Conservation (phyloP, 2,113 vertebrate species). For the Urocynchramus pylzowi region DNA sequence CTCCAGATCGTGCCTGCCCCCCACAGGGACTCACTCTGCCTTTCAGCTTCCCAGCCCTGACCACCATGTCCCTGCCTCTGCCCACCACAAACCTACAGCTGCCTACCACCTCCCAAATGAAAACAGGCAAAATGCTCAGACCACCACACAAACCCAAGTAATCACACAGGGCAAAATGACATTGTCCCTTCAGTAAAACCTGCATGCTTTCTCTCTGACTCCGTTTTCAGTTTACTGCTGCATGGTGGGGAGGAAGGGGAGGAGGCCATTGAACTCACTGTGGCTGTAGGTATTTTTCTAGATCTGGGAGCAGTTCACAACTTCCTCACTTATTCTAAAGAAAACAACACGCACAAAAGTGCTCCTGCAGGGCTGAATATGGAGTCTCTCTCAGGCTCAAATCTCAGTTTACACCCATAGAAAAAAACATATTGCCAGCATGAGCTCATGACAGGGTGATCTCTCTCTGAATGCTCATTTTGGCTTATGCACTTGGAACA, state of each 20-base stretch:
- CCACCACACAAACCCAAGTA: not conserved
- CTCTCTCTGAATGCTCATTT: conserved; percentile 28
- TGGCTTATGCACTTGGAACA: conserved; percentile 3
- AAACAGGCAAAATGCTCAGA: not conserved
- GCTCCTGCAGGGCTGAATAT: not conserved
- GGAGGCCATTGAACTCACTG: accelerated
- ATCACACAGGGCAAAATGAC: not conserved
- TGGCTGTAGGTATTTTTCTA: not conserved
- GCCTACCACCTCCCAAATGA: not conserved
- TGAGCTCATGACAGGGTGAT: conserved; percentile 45
- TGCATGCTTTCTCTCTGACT: not conserved
- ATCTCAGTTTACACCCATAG: conserved; percentile 12
- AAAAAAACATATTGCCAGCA: not conserved
- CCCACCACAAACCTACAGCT: not conserved
- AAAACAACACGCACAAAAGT: not conserved
- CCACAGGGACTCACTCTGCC: accelerated
- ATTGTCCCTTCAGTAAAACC: not conserved
- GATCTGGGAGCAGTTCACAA: not conserved
- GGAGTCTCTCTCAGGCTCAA: conserved; percentile 3
- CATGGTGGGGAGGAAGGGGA: not conserved
- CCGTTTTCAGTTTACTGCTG: not conserved
- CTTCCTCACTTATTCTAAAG: not conserved
- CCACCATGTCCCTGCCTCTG: not conserved
- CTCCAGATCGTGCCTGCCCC: accelerated
- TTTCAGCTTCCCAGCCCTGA: not conserved